Evolutionary conservation across 2,888 invertebrate genomes (phyloP), one percentile per base, ranked within the genome.

Genomic region (Drosophila quinaria): DNA sequence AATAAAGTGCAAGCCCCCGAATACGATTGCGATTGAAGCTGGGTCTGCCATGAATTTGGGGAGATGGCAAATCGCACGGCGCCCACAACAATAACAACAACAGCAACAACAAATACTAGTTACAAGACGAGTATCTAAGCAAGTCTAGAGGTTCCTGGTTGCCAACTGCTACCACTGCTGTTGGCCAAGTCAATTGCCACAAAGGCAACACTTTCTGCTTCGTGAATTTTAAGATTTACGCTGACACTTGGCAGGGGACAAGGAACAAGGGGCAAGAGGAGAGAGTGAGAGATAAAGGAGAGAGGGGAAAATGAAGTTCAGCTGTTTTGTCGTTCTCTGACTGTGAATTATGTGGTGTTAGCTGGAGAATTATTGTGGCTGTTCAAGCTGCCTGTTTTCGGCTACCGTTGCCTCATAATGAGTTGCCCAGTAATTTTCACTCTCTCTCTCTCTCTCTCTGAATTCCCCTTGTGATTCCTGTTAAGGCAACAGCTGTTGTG

Each of bases 211-310:
- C 77, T 87, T 88, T 83, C 81, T 86, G 86, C 83, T 88, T 65
- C 64, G 80, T 69, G 87, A 81, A 79, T 82, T 87, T 81, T 73
- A 89, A 85, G 89, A 89, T 87, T 87, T 87, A 89, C 87, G 83
- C 87, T 78, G 86, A 87, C 86, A 89, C 70, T 77, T 83, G 85
- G 70, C 81, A 78, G 39, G 58, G 61, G 49, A 49, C 51, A 22
- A 15, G 33, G 46, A 47, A 15, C 22, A 35, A 33, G 19, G 6
- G n/a, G 47, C 22, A 13, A 33, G 31, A 39, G 1, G 33, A 33
- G 9, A 2, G 13, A 15, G 50, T 41, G 66, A 46, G 33, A 25
- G 58, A 39, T 33, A n/a, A 11, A n/a, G 54, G 3, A 11, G 17
- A 9, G 6, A 11, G 44, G n/a, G 49, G 42, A 6, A 37, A 17